Percentiles rank a stretch among this genome's conserved stretches.
phyloP scores from a whole-genome alignment of 2,797 vertebrate genomes.

The Anguilla marmorata region DNA sequence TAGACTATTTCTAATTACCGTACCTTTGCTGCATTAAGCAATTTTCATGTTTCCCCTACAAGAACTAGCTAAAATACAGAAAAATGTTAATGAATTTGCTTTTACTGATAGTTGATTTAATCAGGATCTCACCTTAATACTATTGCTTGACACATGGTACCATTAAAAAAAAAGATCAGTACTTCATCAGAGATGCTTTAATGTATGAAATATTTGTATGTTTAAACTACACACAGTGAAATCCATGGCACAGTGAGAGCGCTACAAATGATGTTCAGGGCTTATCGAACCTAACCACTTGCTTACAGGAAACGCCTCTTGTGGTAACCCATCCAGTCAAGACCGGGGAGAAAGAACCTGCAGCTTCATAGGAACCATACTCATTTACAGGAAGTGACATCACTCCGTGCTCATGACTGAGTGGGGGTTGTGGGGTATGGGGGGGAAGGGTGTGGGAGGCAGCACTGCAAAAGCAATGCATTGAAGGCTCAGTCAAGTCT shows the following conservation, averaged over 20 bases:
- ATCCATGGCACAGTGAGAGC: background rate
- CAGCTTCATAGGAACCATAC: background rate
- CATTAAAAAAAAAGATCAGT: background rate
- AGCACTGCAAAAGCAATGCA: conserved; percentile 13
- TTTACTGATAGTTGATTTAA: background rate
- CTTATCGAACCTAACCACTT: conserved; percentile 21
- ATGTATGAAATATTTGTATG: background rate
- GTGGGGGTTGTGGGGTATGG: no score
- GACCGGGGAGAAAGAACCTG: background rate
- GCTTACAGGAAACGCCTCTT: conserved; percentile 44
- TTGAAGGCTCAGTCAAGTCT: background rate
- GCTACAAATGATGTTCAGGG: background rate
- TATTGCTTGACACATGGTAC: background rate
- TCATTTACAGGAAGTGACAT: conserved; percentile 42
- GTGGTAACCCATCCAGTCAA: conserved; percentile 34
- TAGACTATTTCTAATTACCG: background rate
- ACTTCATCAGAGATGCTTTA: background rate
- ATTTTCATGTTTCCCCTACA: background rate
- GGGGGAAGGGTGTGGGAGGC: background rate
- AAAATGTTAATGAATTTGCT: background rate
- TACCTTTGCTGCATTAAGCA: background rate
- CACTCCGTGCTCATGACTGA: conserved; percentile 1
- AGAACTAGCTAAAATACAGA: background rate
- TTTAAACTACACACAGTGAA: background rate
- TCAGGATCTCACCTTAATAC: background rate